These are phyloP conservation scores for Drosophila varians DNA, from an alignment of 1,140 invertebrate genomes.

Conservation along the genomic window DNA sequence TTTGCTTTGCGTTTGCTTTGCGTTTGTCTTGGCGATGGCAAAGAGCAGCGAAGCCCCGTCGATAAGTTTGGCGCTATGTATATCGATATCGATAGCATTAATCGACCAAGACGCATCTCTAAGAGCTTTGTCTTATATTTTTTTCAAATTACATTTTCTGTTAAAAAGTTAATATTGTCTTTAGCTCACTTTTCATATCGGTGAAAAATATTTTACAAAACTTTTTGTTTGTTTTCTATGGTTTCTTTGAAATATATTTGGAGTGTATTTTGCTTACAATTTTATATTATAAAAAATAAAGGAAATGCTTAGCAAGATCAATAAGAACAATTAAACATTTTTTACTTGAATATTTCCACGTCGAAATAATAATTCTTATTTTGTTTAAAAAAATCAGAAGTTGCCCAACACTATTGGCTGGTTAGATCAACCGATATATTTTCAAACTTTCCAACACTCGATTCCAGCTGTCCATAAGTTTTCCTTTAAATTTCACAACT, in stretches of 20 bases:
- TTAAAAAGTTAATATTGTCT: neutral
- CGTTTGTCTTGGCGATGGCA: neutral
- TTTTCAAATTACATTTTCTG: neutral
- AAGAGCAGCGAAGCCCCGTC: neutral
- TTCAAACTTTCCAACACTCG: conserved; percentile 25
- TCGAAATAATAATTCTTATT: too few species aligned
- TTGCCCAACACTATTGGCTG: neutral
- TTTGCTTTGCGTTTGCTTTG: neutral
- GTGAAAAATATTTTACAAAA: neutral
- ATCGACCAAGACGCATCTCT: neutral
- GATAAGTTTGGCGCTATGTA: neutral
- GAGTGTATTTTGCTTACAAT: too few species aligned
- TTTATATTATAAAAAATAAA: too few species aligned
- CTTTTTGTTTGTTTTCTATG: neutral
- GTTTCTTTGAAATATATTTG: neutral
- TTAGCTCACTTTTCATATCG: too few species aligned
- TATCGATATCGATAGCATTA: neutral
- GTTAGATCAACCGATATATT: neutral
- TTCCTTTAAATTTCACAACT: conserved; percentile 26
- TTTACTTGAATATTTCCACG: too few species aligned
- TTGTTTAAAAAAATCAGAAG: neutral
- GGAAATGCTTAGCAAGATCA: too few species aligned
- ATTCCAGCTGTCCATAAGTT: conserved; percentile 9
- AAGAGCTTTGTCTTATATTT: neutral
- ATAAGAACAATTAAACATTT: too few species aligned